Conservation (phyloP, 2,888 invertebrate species). For the Campoplex capitator region DNA sequence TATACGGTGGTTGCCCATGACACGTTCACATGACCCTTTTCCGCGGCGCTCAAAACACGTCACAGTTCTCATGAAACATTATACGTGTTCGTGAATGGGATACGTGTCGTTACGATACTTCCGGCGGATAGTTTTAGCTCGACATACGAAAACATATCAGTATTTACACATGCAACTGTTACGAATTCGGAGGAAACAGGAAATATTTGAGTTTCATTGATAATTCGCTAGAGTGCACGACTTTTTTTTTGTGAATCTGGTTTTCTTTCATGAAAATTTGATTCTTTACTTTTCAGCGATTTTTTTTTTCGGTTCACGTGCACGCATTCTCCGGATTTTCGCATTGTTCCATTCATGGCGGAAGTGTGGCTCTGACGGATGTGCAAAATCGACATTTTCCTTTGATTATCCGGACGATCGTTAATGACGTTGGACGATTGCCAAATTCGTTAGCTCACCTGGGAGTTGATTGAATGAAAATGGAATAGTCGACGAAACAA, state of each 20-base stretch:
- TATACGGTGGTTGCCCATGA: slow-evolving; percentile 81
- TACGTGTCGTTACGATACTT: slow-evolving; percentile 83
- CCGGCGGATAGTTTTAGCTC: slow-evolving; percentile 79
- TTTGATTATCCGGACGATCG: neutral
- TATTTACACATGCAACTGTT: neutral
- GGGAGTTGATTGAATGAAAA: slow-evolving; percentile 2
- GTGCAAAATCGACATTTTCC: neutral
- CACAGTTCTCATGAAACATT: slow-evolving; percentile 84
- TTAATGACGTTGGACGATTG: neutral
- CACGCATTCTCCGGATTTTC: neutral
- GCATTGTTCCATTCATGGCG: neutral
- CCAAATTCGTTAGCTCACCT: neutral
- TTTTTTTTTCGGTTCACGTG: neutral
- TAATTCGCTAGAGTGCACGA: too few species aligned
- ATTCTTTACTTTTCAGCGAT: neutral
- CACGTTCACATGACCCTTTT: slow-evolving; percentile 84
- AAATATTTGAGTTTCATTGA: slow-evolving; percentile 9
- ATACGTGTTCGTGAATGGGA: slow-evolving; percentile 80
- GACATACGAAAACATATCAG: slow-evolving; percentile 54
- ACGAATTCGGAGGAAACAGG: slow-evolving; percentile 46
- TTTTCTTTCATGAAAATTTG: neutral
- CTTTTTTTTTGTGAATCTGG: neutral
- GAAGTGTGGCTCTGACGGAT: neutral
- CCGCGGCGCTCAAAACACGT: slow-evolving; percentile 77
- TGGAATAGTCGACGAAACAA: neutral